phyloP scores from a whole-genome alignment of 1,140 invertebrate species.

The Euura lappo region DNA sequence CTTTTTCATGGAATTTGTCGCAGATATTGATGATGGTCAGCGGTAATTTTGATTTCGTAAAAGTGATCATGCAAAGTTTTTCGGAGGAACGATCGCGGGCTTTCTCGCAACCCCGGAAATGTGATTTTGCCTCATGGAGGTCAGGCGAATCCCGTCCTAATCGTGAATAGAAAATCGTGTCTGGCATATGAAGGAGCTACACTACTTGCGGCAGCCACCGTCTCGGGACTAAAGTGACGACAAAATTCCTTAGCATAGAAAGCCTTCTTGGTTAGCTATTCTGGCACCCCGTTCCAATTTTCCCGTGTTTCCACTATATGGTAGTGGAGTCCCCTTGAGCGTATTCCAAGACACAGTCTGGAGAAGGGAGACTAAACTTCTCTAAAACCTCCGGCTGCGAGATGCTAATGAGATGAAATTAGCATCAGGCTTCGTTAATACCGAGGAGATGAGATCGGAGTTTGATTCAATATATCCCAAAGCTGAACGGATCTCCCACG shows the following conservation, averaged over 20 bases:
- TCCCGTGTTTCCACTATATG: too few relatives aligned
- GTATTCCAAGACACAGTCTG: slow-evolving; percentile 27
- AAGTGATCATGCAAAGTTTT: too few relatives aligned
- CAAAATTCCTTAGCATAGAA: too few relatives aligned
- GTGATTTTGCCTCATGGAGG: too few relatives aligned
- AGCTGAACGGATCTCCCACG: slow-evolving; percentile 31
- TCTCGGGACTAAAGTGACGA: not conserved
- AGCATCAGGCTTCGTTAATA: slow-evolving; percentile 10
- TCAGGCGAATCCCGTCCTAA: not conserved
- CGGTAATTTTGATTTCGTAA: too few relatives aligned
- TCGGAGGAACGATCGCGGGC: too few relatives aligned
- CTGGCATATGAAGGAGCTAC: slow-evolving; percentile 45
- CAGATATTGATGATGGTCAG: too few relatives aligned
- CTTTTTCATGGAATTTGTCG: too few relatives aligned
- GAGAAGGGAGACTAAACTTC: not conserved
- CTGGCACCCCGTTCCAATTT: too few relatives aligned
- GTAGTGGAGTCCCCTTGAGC: slow-evolving; percentile 23
- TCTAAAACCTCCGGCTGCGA: slow-evolving; percentile 19
- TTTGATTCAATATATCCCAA: slow-evolving; percentile 14
- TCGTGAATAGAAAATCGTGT: slow-evolving; percentile 58
- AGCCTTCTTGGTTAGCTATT: too few relatives aligned
- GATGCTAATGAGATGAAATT: slow-evolving; percentile 32
- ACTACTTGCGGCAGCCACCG: not conserved
- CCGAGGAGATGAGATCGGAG: slow-evolving; percentile 8
- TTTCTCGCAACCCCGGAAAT: too few relatives aligned